A percentile compares a stretch with the other conserved stretches of the same genome.
phyloP scores from a whole-genome alignment of 1,140 invertebrate genomes.

The Lepidostoma basale region DNA sequence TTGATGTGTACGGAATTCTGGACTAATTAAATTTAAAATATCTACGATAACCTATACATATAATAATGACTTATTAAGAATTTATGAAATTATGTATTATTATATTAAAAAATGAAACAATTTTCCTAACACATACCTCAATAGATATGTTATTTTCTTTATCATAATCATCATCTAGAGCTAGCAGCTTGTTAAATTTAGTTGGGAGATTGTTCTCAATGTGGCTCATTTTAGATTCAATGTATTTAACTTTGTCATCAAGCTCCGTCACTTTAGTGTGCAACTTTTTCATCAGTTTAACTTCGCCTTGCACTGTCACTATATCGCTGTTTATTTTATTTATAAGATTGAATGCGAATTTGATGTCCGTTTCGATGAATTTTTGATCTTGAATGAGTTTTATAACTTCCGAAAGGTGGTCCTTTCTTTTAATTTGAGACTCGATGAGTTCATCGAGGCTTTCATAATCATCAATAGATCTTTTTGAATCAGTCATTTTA shows the following conservation, averaged over 20 bases:
- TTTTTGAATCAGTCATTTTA: constrained; percentile 28
- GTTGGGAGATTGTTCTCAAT: constrained; percentile 34
- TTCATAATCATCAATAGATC: constrained; percentile 31
- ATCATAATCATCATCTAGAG: constrained; percentile 19
- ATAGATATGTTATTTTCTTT: constrained; percentile 22
- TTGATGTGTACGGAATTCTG: no score
- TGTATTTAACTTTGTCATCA: neutral
- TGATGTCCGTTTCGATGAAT: constrained; percentile 23
- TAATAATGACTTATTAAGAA: no score
- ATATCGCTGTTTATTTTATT: constrained; percentile 29
- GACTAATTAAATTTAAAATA: no score
- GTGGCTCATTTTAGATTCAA: constrained; percentile 19
- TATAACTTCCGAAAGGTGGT: constrained; percentile 23
- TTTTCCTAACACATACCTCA: neutral
- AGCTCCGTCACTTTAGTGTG: constrained; percentile 3
- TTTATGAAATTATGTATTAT: no score
- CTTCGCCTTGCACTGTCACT: neutral
- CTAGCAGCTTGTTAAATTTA: constrained; percentile 32
- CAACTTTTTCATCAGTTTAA: constrained; percentile 5
- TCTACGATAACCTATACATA: no score
- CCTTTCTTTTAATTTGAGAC: constrained; percentile 25
- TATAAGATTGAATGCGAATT: constrained; percentile 8
- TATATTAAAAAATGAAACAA: no score
- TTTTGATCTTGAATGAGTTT: constrained; percentile 34
- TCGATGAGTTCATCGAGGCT: constrained; percentile 36